A percentile compares a stretch with the other conserved stretches of the same genome.
Evolutionary conservation across 37 sponge, comb jelly and placozoan genomes (phyloP).

Genomic region (Cladorhizidae sp.): DNA sequence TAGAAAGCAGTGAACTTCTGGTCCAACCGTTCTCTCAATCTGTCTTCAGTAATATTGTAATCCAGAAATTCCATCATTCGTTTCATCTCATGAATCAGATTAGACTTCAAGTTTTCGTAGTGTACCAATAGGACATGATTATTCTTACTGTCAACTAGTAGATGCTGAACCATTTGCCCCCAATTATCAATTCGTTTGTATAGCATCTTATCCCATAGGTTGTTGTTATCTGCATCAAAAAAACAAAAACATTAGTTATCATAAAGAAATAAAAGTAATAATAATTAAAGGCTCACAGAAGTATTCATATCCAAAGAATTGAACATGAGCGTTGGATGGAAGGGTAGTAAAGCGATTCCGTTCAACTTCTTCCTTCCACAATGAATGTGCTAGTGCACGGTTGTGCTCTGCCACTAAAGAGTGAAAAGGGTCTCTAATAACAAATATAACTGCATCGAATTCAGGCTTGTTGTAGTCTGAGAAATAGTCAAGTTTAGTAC

Average conservation of each 20-base stretch:
- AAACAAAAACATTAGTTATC: background rate
- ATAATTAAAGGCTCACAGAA: slow-evolving; percentile 17
- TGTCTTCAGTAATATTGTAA: background rate
- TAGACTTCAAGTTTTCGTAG: slow-evolving; percentile 37
- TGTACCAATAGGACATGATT: slow-evolving; percentile 8
- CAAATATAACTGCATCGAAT: slow-evolving; percentile 21
- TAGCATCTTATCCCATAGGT: background rate
- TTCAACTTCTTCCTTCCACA: background rate
- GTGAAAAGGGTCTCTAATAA: slow-evolving; percentile 31
- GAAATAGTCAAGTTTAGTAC: background rate
- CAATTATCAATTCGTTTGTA: background rate
- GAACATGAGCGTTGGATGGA: background rate
- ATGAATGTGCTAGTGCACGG: background rate
- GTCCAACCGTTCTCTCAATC: background rate
- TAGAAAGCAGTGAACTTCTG: background rate
- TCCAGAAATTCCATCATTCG: slow-evolving; percentile 25
- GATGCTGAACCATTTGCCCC: slow-evolving; percentile 4
- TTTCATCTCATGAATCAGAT: slow-evolving; percentile 7
- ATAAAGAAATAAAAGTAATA: no score
- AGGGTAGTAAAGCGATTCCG: background rate
- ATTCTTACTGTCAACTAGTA: background rate
- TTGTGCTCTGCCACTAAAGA: slow-evolving; percentile 30
- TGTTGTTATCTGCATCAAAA: background rate
- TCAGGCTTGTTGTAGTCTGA: slow-evolving; percentile 19
- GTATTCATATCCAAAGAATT: slow-evolving; percentile 22